Evolutionary conservation across 2,888 invertebrate genomes (phyloP), one percentile per base, ranked within the genome.

Genomic region (Coenonympha glycerion): DNA sequence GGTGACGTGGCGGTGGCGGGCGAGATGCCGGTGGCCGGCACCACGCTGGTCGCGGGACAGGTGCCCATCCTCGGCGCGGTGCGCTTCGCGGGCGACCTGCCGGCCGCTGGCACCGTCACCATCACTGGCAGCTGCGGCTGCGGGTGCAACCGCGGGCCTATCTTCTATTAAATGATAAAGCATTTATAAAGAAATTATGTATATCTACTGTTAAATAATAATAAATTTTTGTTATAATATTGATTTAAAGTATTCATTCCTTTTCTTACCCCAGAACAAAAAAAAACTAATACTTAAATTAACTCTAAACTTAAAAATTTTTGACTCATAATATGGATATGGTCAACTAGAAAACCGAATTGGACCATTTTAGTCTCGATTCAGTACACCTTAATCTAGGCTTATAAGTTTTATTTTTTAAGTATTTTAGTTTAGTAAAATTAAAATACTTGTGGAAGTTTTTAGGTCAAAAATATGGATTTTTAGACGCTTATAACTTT

Each of bases 111-210:
- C 28, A 49, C 63, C 3, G 74, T 76, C 42, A 61, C 67, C 39
- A 72, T 78, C 52, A 48, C 63, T n/a, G 75, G 74, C 2, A 61
- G 64, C 47, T 74, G 74, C 54, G 66, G 64, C 0, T 71, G 74
- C 49, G 66, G 68, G 2, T 65, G 69, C 49, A 54, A 52, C 6
- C 60, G 44, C 1, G 33, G 33, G 1, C 46, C 46, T 2, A 18
- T 18, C 3, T 26, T 28, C n/a, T 46, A 46, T 13, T 34, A 45
- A 34, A 2, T 2, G 9, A 3, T 21, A 28, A 15, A 15, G 6
- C 30, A 30, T 3, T n/a, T n/a, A n/a, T n/a, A 4, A 15, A 6
- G 13, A 8, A 16, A 40, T 9, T 40, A 19, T 1, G 3, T 33
- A 16, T 6, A 18, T 6, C 3, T 36, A n/a, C 19, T 36, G 19